Percentiles rank a stretch among this genome's conserved stretches.
phyloP scores from a whole-genome alignment of 2,888 invertebrate species.

The Euzophera pinguis region DNA sequence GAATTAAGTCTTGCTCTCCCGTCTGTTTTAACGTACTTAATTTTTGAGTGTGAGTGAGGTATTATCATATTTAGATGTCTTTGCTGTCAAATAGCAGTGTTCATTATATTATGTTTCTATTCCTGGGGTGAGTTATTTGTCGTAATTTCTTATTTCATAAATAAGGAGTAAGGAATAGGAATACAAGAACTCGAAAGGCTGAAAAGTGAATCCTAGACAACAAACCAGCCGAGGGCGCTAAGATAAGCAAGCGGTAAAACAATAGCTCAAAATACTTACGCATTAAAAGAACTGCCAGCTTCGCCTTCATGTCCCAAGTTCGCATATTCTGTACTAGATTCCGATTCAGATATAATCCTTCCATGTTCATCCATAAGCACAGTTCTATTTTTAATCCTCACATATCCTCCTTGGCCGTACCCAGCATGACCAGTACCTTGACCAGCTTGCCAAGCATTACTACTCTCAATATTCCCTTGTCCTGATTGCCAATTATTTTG shows the following conservation, averaged over 20 bases:
- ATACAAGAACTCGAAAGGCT: no score
- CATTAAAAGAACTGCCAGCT: conserved; percentile 64
- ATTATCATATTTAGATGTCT: no score
- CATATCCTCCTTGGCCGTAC: conserved; percentile 37
- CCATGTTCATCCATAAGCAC: conserved; percentile 61
- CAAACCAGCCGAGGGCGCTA: no score
- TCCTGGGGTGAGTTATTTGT: no score
- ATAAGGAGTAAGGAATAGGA: no score
- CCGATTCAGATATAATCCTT: conserved; percentile 67
- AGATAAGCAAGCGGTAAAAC: neutral
- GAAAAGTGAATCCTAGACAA: no score
- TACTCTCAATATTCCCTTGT: conserved; percentile 17
- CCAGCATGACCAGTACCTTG: conserved; percentile 19
- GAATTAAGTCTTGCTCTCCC: no score
- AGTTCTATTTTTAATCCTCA: conserved; percentile 53
- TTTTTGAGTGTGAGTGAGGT: no score
- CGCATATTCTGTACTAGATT: conserved; percentile 74
- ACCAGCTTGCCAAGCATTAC: conserved; percentile 15
- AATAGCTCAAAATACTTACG: conserved; percentile 41
- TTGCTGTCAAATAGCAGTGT: no score
- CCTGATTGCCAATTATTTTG: conserved; percentile 15
- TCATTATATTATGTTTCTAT: no score
- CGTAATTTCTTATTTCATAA: no score
- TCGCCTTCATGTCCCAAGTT: conserved; percentile 67
- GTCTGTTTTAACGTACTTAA: no score